Evolutionary conservation across 2,797 vertebrate genomes (phyloP).

Genomic region (Crenichthys baileyi): DNA sequence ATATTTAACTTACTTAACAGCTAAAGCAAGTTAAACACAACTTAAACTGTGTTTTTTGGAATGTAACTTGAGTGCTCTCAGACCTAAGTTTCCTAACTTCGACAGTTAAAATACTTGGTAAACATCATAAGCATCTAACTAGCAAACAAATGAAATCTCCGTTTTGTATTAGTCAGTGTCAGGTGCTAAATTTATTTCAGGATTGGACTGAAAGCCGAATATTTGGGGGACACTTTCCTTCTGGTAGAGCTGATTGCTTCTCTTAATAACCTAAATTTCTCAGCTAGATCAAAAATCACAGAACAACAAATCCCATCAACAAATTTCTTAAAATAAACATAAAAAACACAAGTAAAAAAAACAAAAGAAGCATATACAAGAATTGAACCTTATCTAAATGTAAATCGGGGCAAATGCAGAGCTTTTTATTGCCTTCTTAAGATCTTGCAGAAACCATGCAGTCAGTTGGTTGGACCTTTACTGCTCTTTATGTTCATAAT

Average conservation of each 20-base stretch:
- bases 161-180: background rate
- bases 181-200: too few relatives aligned
- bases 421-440: background rate
- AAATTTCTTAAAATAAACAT: background rate
- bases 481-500: background rate
- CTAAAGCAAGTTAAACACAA: background rate
- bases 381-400: background rate
- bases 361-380: background rate
- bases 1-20: background rate
- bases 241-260: background rate
- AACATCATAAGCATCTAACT: background rate
- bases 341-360: background rate
- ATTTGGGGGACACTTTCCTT: too few relatives aligned
- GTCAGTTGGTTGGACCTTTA: background rate
- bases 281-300: background rate
- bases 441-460: background rate
- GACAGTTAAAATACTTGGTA: background rate
- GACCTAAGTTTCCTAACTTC: background rate
- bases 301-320: background rate
- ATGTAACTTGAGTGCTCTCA: background rate
- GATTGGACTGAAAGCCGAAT: too few relatives aligned
- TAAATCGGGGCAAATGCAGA: background rate
- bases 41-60: background rate
- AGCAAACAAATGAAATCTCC: background rate
- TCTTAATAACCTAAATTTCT: background rate